These are phyloP conservation scores for Archivesica marissinica DNA, from an alignment of 1,140 invertebrate genomes.

Conservation along the genomic window DNA sequence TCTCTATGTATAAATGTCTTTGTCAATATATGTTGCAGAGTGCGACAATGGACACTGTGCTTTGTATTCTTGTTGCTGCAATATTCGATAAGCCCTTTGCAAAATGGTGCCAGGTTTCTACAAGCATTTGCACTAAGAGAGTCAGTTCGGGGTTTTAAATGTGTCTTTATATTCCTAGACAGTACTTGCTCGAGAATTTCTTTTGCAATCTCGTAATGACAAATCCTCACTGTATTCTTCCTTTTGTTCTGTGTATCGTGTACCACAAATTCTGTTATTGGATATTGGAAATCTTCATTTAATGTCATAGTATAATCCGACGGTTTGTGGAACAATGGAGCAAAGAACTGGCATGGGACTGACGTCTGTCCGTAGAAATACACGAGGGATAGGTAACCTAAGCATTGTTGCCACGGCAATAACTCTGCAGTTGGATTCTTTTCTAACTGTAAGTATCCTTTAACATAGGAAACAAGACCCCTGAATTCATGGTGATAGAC, in stretches of 20 bases:
- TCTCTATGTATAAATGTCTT: conserved; percentile 66
- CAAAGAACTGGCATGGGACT: conserved; percentile 69
- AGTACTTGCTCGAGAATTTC: conserved; percentile 72
- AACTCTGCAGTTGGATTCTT: conserved; percentile 3
- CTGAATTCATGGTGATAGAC: conserved; percentile 63
- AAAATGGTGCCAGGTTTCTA: conserved; percentile 51
- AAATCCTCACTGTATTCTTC: conserved; percentile 62
- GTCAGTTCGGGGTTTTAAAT: neutral
- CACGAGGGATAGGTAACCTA: conserved; percentile 66
- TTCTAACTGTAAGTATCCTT: conserved; percentile 64
- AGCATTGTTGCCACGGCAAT: conserved; percentile 34
- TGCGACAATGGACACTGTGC: conserved; percentile 35
- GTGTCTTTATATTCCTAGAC: neutral
- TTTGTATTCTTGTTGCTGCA: conserved; percentile 56
- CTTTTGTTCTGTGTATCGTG: conserved; percentile 32
- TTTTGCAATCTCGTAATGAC: conserved; percentile 63
- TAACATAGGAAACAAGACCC: conserved; percentile 61
- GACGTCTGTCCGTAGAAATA: conserved; percentile 69
- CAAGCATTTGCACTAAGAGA: conserved; percentile 43
- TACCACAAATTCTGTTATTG: conserved; percentile 58
- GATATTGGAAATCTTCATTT: conserved; percentile 60
- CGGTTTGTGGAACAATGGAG: conserved; percentile 36
- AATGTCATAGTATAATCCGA: conserved; percentile 55
- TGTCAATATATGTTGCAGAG: conserved; percentile 59
- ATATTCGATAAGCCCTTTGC: conserved; percentile 65